Evolutionary conservation across 2,797 vertebrate species (phyloP), one percentile per base, ranked within the genome.

Genomic region (Uromys caudimaculatus): DNA sequence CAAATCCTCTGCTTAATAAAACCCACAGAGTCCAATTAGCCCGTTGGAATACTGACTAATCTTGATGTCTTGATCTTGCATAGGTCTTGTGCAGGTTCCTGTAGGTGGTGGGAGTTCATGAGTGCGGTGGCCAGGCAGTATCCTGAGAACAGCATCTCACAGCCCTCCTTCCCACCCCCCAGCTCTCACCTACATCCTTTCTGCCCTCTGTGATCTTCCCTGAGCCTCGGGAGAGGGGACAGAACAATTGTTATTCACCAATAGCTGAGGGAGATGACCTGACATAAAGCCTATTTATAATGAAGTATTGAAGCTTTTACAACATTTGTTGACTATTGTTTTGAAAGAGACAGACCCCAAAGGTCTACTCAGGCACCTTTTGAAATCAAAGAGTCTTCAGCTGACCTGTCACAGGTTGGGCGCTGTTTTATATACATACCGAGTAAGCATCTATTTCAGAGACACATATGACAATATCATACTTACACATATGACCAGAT

Each of bases 371-470:
- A 3, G 35, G 32, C 23, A 47, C 38, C 12, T 24, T 52, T 50
- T 35, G 44, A 64, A 75, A n/a, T n/a, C 76, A 58, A 62, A 79
- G 60, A 27, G 47, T 47, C 13, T 16, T 50, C 27, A 78, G 58
- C 29, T 32, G 38, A 58, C 56, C 50, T 19, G 1, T 56, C 2
- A 4, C 23, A 85, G 35, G 16, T 47, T 29, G 32, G 24, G 44
- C 19, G 14, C 6, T 29, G 32, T 32, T 35, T 58, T 32, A n/a
- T 86, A 92, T 29, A 38, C 10, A 69, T 21, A 21, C 8, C 12
- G 73, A 41, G 81, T 64, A 76, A 7, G 54, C 4, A 82, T 32
- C 58, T 81, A 58, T 89, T 86, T 85, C 95, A 96, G 50, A 79
- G 50, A 54, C 41, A 60, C 10, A 62, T 60, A 21, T 76, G 76